Evolutionary conservation across 1,140 invertebrate genomes (phyloP).

Genomic region (Drosophila paulistorum): DNA sequence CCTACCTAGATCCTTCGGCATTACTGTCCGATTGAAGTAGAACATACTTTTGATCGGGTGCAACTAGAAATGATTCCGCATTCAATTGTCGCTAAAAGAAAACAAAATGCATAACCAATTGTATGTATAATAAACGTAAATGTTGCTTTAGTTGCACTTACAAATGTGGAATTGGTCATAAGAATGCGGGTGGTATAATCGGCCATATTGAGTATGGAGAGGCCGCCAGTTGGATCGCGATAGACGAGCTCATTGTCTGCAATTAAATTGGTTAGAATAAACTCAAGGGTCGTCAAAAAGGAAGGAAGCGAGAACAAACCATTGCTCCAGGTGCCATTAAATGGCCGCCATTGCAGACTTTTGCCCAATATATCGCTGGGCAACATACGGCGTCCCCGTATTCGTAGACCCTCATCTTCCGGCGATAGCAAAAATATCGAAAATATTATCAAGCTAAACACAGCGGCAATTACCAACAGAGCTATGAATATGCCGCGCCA

Average conservation of each 20-base stretch:
- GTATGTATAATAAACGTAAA: too few relatives aligned
- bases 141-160: constrained; percentile 84
- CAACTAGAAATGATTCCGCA: constrained; percentile 89
- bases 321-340: constrained; percentile 92
- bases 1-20: constrained; percentile 82
- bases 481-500: constrained; percentile 96
- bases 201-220: constrained; percentile 89
- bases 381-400: constrained; percentile 87
- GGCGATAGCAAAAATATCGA: constrained; percentile 93
- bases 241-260: constrained; percentile 88
- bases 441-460: constrained; percentile 93
- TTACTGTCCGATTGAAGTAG: constrained; percentile 88
- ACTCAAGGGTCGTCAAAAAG: too few relatives aligned
- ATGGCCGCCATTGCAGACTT: constrained; percentile 86
- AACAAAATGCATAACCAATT: not conserved
- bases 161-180: constrained; percentile 91
- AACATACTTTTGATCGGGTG: constrained; percentile 90
- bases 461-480: constrained; percentile 92
- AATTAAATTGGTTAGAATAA: not conserved
- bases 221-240: constrained; percentile 88
- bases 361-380: constrained; percentile 87
- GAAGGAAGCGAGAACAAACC: constrained; percentile 84
- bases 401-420: constrained; percentile 87
- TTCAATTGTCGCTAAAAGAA: constrained; percentile 88
- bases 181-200: constrained; percentile 87